Evolutionary conservation across 2,888 invertebrate species (phyloP).

Genomic region (Ormyrus rosae): DNA sequence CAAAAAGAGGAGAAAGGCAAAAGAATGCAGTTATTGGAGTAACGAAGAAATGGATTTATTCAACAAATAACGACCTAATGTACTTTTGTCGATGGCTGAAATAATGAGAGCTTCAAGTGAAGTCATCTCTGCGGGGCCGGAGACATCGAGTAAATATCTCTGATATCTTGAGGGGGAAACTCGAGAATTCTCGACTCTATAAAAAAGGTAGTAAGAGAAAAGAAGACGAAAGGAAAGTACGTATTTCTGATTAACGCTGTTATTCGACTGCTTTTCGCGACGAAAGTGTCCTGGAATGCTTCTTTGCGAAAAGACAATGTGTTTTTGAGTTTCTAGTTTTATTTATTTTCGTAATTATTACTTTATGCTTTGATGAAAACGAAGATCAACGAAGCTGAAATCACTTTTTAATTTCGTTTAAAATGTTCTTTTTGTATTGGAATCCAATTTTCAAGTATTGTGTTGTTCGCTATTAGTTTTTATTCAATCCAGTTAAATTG

Average conservation of each 20-base stretch:
- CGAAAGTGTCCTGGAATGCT: neutral
- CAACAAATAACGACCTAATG: slow-evolving; percentile 2
- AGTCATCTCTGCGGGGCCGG: neutral
- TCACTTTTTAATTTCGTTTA: too few relatives aligned
- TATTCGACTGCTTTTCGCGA: neutral
- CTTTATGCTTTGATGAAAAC: neutral
- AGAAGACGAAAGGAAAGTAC: neutral
- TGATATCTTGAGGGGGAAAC: slow-evolving; percentile 5
- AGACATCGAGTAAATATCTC: neutral
- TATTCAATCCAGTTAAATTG: too few relatives aligned
- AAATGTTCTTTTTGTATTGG: too few relatives aligned
- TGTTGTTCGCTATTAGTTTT: too few relatives aligned
- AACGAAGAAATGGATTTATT: slow-evolving; percentile 33
- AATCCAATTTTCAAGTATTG: too few relatives aligned
- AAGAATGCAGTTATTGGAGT: neutral
- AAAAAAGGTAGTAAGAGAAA: neutral
- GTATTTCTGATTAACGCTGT: slow-evolving; percentile 3
- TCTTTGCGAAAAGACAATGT: neutral
- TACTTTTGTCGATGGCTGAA: slow-evolving; percentile 9
- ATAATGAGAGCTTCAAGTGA: neutral
- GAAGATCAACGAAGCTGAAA: too few relatives aligned
- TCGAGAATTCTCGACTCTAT: neutral
- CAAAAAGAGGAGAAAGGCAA: neutral
- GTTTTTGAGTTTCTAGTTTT: neutral
- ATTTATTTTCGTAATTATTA: neutral